Evolutionary conservation across 2,797 vertebrate genomes (phyloP).

Genomic region (Gallirallus australis): DNA sequence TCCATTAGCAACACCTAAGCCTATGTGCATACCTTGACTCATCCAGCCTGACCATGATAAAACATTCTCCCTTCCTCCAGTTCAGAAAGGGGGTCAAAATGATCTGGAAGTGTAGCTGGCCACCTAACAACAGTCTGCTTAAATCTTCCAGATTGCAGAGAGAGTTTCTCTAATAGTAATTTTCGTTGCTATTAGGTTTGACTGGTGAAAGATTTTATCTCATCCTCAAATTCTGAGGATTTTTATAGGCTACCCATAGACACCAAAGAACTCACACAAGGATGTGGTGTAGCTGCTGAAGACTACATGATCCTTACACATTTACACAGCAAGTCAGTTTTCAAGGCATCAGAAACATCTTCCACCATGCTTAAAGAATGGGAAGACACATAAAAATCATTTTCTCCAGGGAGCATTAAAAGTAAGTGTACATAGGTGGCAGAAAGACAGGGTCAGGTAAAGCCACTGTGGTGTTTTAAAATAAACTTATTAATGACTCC

Average conservation of each 20-base stretch:
- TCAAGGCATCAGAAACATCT: neutral
- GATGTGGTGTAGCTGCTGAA: neutral
- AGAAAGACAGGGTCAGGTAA: neutral
- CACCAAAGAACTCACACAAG: fast-evolving
- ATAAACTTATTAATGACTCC: neutral
- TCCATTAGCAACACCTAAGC: neutral
- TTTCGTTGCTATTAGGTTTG: neutral
- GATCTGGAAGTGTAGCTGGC: neutral
- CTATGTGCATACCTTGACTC: neutral
- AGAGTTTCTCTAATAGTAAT: fast-evolving
- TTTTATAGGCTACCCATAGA: neutral
- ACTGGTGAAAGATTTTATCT: neutral
- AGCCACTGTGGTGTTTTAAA: neutral
- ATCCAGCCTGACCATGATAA: neutral
- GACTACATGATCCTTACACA: neutral
- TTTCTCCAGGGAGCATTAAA: neutral
- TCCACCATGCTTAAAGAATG: neutral
- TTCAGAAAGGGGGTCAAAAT: neutral
- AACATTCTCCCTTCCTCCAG: neutral
- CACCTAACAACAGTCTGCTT: neutral
- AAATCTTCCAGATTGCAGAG: neutral
- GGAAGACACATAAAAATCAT: neutral
- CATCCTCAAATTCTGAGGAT: neutral
- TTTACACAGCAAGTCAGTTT: neutral
- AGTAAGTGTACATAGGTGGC: neutral